Evolutionary conservation across 2,888 invertebrate genomes (phyloP).

Genomic region (Melanostoma scalare): DNA sequence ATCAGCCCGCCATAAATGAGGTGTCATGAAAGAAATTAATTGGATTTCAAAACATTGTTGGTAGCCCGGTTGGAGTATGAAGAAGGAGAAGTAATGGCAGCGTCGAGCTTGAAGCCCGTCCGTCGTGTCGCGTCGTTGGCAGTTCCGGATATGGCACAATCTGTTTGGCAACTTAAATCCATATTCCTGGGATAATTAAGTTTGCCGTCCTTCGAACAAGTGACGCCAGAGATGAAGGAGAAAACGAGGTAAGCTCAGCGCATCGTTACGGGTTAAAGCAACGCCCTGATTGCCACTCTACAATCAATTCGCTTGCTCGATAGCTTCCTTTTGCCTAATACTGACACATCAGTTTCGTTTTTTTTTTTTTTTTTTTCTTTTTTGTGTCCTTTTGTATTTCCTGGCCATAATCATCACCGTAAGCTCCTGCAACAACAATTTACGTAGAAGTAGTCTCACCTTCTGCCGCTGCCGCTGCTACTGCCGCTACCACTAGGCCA

Average conservation of each 20-base stretch:
- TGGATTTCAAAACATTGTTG: slow-evolving; percentile 64
- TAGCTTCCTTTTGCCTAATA: slow-evolving; percentile 50
- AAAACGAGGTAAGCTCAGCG: slow-evolving; percentile 9
- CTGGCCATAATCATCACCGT: slow-evolving; percentile 63
- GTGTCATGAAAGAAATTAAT: slow-evolving; percentile 72
- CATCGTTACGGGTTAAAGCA: slow-evolving; percentile 31
- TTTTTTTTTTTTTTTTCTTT: neutral
- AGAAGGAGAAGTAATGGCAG: slow-evolving; percentile 14
- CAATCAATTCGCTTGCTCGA: slow-evolving; percentile 62
- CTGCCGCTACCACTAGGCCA: neutral
- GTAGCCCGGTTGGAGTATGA: slow-evolving; percentile 36
- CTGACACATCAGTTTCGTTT: slow-evolving; percentile 61
- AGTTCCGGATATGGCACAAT: slow-evolving; percentile 62
- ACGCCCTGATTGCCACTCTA: slow-evolving; percentile 55
- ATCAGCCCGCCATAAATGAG: slow-evolving; percentile 69
- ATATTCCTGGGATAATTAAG: slow-evolving; percentile 69
- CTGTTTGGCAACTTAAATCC: slow-evolving; percentile 66
- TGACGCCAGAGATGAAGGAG: slow-evolving; percentile 8
- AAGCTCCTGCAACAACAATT: slow-evolving; percentile 62
- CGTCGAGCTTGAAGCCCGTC: neutral
- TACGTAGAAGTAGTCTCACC: slow-evolving; percentile 58
- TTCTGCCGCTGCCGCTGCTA: neutral
- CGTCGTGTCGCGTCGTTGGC: slow-evolving; percentile 26
- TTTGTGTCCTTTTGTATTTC: slow-evolving; percentile 41
- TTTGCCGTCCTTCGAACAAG: slow-evolving; percentile 33